Conservation (phyloP, 2,113 vertebrate species). For the Oncorhynchus keta region DNA sequence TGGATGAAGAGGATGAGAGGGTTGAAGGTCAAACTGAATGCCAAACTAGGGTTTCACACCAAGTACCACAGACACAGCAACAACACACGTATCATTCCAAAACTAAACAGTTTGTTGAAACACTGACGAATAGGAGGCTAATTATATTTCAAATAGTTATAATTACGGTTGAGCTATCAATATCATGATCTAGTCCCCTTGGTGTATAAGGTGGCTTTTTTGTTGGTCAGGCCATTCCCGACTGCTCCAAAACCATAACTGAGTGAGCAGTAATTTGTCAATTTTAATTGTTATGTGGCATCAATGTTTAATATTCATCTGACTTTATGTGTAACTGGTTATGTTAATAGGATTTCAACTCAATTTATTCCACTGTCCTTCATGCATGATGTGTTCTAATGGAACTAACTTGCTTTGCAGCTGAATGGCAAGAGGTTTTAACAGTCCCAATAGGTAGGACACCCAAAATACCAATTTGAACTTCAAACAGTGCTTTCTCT, state of each 20-base stretch:
- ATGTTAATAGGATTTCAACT: constrained; percentile 88
- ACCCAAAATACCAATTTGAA: constrained; percentile 85
- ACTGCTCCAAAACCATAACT: constrained; percentile 37
- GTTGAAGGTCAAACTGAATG: background rate
- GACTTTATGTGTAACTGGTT: constrained; percentile 79
- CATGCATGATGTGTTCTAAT: constrained; percentile 93
- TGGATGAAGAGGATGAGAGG: background rate
- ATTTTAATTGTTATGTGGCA: constrained; percentile 51
- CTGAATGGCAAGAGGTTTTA: constrained; percentile 89
- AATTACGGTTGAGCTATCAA: constrained; percentile 30
- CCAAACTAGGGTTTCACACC: background rate
- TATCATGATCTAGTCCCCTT: background rate
- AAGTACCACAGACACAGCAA: background rate
- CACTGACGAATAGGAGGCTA: constrained; percentile 6
- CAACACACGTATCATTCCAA: constrained; percentile 1
- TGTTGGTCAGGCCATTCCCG: constrained; percentile 44
- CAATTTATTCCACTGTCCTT: constrained; percentile 91
- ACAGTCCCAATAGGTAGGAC: constrained; percentile 82
- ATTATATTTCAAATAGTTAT: constrained; percentile 24
- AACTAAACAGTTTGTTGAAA: constrained; percentile 5
- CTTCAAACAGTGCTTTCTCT: constrained; percentile 74
- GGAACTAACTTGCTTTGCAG: constrained; percentile 84
- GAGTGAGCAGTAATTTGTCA: constrained; percentile 58
- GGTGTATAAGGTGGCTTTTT: constrained; percentile 19
- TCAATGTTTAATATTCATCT: constrained; percentile 62